Conservation (phyloP, 1,140 invertebrate species). For the Dolichoris vasculosae region DNA sequence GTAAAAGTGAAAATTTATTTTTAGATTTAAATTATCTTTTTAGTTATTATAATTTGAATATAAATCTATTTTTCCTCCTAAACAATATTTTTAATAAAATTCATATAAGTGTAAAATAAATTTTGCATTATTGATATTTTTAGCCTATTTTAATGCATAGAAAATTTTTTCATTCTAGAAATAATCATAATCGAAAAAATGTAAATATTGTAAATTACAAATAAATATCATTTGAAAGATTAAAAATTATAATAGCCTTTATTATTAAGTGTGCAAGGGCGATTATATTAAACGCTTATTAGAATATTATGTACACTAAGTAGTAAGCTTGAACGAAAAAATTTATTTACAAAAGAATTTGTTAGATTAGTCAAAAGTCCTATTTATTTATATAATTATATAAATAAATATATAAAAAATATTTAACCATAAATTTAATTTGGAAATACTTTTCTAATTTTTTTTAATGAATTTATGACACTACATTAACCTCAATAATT, state of each 20-base stretch:
- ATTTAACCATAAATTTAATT: background rate
- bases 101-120: background rate
- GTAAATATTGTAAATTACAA: background rate
- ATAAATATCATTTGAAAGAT: background rate
- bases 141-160: too few relatives aligned
- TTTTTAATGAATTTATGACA: background rate
- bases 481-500: background rate
- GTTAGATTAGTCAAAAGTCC: background rate
- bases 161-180: background rate
- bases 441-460: background rate
- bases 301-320: conserved; percentile 5
- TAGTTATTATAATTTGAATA: background rate
- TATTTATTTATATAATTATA: conserved; percentile 7
- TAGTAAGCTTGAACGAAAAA: background rate
- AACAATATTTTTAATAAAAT: background rate
- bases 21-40: too few relatives aligned
- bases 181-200: background rate
- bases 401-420: background rate
- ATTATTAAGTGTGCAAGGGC: background rate
- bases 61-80: background rate
- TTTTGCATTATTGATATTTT: background rate
- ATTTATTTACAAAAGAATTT: background rate
- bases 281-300: conserved; percentile 5
- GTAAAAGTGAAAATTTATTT: too few relatives aligned
- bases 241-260: background rate